These are phyloP conservation scores for Mastomys coucha DNA, from an alignment of 2,113 vertebrate species.

Conservation along the genomic window DNA sequence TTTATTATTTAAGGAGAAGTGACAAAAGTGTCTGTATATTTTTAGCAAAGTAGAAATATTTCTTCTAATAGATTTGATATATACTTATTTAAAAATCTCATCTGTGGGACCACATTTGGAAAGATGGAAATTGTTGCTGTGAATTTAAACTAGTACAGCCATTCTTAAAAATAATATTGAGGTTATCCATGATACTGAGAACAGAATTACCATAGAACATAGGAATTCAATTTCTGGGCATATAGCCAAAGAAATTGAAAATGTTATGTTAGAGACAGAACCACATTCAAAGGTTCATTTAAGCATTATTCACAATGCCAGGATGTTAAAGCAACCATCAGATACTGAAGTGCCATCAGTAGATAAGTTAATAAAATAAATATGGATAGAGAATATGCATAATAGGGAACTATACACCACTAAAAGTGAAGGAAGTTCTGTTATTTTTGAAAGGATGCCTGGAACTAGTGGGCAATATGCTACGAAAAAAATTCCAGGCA, in stretches of 20 bases:
- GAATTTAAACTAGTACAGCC: not conserved
- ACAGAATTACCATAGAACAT: not conserved
- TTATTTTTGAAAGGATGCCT: not conserved
- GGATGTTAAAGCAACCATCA: not conserved
- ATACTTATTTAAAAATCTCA: not conserved
- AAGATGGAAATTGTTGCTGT: not conserved
- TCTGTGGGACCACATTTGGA: not conserved
- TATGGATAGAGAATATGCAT: too few relatives aligned
- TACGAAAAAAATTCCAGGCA: not conserved
- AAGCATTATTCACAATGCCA: not conserved
- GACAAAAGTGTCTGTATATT: not conserved
- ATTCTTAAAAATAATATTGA: not conserved
- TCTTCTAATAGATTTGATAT: not conserved
- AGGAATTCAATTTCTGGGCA: not conserved
- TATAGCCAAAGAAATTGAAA: not conserved
- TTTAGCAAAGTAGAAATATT: not conserved
- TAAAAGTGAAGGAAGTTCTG: not conserved
- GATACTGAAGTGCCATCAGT: not conserved
- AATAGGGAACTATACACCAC: not conserved
- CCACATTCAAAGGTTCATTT: not conserved
- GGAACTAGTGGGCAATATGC: not conserved
- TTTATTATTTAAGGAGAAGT: not conserved
- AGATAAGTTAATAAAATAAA: not conserved
- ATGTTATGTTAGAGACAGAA: not conserved
- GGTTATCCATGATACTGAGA: not conserved